Conservation (phyloP, 2,888 invertebrate genomes). For the Parnassius smintheus region DNA sequence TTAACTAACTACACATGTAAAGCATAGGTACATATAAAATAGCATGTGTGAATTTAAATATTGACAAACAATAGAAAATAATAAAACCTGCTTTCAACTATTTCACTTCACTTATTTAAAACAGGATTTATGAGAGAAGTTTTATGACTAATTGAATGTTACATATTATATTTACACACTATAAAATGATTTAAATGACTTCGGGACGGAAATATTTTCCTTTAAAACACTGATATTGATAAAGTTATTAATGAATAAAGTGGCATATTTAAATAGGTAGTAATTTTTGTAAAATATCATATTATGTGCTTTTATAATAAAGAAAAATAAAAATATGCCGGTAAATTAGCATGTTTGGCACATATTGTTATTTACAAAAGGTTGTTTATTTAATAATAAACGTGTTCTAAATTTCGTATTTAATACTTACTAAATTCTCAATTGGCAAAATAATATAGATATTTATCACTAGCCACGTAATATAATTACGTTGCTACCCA, state of each 20-base stretch:
- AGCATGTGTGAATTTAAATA: constrained; percentile 14
- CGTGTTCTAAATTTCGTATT: constrained; percentile 10
- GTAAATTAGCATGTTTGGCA: constrained; percentile 25
- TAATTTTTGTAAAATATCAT: too few species aligned
- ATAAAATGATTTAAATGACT: constrained; percentile 70
- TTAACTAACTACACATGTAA: constrained; percentile 16
- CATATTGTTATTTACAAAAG: constrained; percentile 20
- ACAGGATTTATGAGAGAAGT: too few species aligned
- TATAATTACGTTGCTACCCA: constrained; percentile 6
- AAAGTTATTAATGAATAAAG: neutral
- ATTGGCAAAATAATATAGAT: constrained; percentile 5
- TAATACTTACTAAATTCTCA: constrained; percentile 16
- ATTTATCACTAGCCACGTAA: constrained; percentile 13
- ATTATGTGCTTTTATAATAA: too few species aligned
- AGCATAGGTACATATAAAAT: constrained; percentile 21
- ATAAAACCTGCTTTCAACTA: constrained; percentile 37
- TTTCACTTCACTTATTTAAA: constrained; percentile 20
- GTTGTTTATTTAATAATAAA: constrained; percentile 14
- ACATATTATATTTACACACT: constrained; percentile 44
- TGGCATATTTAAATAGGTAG: neutral
- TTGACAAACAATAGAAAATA: constrained; percentile 34
- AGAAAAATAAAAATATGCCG: constrained; percentile 3
- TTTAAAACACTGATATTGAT: constrained; percentile 41
- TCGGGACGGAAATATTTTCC: constrained; percentile 77
- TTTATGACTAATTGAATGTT: constrained; percentile 16